A percentile compares a stretch with the other conserved stretches of the same genome.
phyloP scores from a whole-genome alignment of 1,140 invertebrate species.

The Papilio dardanus region DNA sequence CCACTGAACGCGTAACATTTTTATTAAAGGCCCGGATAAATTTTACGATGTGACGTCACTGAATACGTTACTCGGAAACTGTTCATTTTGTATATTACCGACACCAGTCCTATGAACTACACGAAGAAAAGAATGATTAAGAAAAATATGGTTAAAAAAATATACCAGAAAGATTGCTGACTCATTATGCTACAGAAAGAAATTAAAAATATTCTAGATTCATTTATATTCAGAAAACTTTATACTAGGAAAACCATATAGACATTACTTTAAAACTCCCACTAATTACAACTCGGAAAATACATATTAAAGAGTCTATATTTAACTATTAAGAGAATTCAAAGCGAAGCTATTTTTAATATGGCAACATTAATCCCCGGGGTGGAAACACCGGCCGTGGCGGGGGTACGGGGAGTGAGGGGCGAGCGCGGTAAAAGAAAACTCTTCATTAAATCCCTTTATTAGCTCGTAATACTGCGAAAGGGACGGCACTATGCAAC shows the following conservation, averaged over 20 bases:
- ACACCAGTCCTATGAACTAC: too few relatives aligned
- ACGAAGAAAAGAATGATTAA: too few relatives aligned
- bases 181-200: not conserved
- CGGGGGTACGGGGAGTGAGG: not conserved
- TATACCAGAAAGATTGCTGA: not conserved
- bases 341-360: conserved; percentile 20
- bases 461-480: conserved; percentile 49
- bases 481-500: not conserved
- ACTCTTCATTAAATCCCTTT: conserved; percentile 53
- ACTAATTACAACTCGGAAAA: not conserved
- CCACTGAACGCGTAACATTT: conserved; percentile 53
- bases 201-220: not conserved
- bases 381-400: conserved; percentile 19
- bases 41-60: conserved; percentile 6
- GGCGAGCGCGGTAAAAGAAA: conserved; percentile 44
- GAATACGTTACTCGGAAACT: not conserved
- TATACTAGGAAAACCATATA: too few relatives aligned
- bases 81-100: not conserved
- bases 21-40: conserved; percentile 50
- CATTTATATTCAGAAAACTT: too few relatives aligned
- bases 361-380: conserved; percentile 35
- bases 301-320: not conserved
- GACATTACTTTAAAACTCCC: too few relatives aligned
- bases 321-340: conserved; percentile 13
- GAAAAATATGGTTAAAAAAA: not conserved